Evolutionary conservation across 2,888 invertebrate genomes (phyloP).

Genomic region (Pollenia griseotomentosa): DNA sequence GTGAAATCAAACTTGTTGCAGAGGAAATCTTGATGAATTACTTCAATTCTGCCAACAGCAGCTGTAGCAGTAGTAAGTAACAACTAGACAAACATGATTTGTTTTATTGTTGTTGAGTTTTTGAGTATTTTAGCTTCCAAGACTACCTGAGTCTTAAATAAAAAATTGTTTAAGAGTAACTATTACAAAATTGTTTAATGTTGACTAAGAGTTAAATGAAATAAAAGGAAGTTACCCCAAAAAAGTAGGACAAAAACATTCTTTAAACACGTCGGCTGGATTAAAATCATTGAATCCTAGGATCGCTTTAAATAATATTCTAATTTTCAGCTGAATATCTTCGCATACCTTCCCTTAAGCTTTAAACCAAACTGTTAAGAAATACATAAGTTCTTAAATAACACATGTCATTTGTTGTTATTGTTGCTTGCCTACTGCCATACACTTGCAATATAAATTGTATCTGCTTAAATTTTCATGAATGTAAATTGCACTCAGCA

Average conservation of each 20-base stretch:
- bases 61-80: neutral
- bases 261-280: neutral
- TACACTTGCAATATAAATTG: conserved; percentile 5
- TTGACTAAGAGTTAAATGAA: neutral
- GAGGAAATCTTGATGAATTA: conserved; percentile 74
- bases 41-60: conserved; percentile 13
- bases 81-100: conserved; percentile 62
- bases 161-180: conserved; percentile 12
- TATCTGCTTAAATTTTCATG: neutral
- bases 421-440: neutral
- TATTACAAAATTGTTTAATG: conserved; percentile 30
- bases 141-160: conserved; percentile 22
- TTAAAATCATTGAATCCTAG: too few species aligned
- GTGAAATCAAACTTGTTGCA: conserved; percentile 72
- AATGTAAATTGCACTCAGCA: conserved; percentile 10
- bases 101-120: conserved; percentile 28
- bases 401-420: conserved; percentile 23
- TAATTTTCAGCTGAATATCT: neutral
- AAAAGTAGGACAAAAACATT: neutral
- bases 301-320: neutral
- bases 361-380: neutral
- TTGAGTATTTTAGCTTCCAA: conserved; percentile 5
- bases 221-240: neutral
- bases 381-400: conserved; percentile 49
- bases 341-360: conserved; percentile 5